phyloP scores from a whole-genome alignment of 1,140 invertebrate species.

The Dysdera silvatica region DNA sequence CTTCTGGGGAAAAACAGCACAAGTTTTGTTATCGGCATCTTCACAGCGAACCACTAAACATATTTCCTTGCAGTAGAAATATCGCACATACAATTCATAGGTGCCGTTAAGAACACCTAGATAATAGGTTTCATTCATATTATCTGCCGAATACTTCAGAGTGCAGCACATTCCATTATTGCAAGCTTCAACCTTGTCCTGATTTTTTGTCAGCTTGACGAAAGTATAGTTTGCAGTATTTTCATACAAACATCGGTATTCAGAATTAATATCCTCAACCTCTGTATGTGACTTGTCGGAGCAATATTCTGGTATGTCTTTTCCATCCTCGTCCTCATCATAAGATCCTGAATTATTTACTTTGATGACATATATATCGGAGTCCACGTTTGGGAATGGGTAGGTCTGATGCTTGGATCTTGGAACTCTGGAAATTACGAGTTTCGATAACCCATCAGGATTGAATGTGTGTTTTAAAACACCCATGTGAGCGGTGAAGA shows the following conservation, averaged over 20 bases:
- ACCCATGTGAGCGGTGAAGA: slow-evolving; percentile 9
- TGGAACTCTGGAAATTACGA: slow-evolving; percentile 19
- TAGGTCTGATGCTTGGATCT: not conserved
- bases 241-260: slow-evolving; percentile 8
- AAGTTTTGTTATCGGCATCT: not conserved
- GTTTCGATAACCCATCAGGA: slow-evolving; percentile 8
- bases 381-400: not conserved
- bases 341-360: not conserved
- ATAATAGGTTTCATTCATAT: not conserved
- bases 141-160: slow-evolving; percentile 7
- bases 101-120: slow-evolving; percentile 14
- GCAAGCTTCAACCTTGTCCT: slow-evolving; percentile 14
- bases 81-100: not conserved
- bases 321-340: not conserved
- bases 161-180: slow-evolving; percentile 31
- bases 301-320: not conserved
- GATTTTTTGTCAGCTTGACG: not conserved
- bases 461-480: slow-evolving; percentile 1
- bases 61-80: slow-evolving; percentile 25
- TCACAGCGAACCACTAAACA: slow-evolving; percentile 24
- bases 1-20: slow-evolving; percentile 1
- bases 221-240: slow-evolving; percentile 7
- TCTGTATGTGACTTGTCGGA: not conserved
- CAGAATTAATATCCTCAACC: not conserved
- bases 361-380: not conserved